These are phyloP conservation scores for Tychaedon coryphoeus DNA, from an alignment of 2,113 vertebrate species.

Conservation along the genomic window DNA sequence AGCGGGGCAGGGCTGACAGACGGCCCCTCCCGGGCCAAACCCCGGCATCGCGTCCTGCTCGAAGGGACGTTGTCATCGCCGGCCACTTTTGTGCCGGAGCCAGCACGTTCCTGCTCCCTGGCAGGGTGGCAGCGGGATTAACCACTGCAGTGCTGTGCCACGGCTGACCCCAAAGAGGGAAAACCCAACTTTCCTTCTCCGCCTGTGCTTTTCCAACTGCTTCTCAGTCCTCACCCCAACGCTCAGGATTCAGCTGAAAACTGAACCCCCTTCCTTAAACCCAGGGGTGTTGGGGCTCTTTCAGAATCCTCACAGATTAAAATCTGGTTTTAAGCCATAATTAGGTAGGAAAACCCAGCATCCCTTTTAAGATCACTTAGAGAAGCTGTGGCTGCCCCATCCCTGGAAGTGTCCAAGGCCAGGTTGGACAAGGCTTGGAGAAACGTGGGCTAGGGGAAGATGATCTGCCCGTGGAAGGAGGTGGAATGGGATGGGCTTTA, in stretches of 20 bases:
- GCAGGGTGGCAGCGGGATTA: background rate
- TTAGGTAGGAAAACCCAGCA: background rate
- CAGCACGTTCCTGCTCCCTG: background rate
- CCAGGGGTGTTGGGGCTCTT: fast-evolving
- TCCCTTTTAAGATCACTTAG: background rate
- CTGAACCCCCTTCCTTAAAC: background rate
- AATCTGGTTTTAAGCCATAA: background rate
- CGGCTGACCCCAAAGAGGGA: fast-evolving
- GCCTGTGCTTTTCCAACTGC: background rate
- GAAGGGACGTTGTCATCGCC: background rate
- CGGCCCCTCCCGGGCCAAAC: background rate
- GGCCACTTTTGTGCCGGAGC: background rate
- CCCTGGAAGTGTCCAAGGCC: background rate
- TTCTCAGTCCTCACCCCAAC: background rate
- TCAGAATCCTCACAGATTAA: background rate
- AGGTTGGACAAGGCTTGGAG: background rate
- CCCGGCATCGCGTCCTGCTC: background rate
- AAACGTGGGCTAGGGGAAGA: background rate
- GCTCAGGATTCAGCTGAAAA: fast-evolving
- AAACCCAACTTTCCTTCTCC: fast-evolving
- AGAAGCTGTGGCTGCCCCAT: background rate
- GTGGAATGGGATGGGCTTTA: background rate
- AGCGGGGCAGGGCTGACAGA: conserved; percentile 82
- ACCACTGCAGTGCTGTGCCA: background rate
- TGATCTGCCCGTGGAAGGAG: background rate